phyloP scores from a whole-genome alignment of 2,113 vertebrate genomes.

The Tychaedon coryphoeus region DNA sequence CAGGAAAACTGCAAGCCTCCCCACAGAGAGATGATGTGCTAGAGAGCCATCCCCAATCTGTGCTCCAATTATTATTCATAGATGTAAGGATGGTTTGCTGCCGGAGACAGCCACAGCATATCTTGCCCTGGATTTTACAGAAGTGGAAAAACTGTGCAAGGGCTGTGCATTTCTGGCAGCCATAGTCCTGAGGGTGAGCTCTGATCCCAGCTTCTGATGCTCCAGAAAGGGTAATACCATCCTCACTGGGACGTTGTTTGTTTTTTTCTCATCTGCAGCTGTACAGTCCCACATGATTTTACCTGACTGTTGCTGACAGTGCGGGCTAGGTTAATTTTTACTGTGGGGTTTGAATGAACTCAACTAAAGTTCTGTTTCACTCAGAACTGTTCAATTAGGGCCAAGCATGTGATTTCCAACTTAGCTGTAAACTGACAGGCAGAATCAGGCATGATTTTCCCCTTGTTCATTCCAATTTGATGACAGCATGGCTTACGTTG shows the following conservation, averaged over 20 bases:
- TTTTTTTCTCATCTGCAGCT: neutral
- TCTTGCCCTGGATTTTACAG: neutral
- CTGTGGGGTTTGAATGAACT: neutral
- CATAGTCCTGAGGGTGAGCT: neutral
- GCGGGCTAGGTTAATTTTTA: neutral
- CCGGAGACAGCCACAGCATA: neutral
- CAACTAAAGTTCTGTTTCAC: neutral
- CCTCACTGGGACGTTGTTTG: neutral
- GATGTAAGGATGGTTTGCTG: neutral
- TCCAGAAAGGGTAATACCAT: neutral
- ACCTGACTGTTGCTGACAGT: neutral
- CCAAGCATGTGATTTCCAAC: neutral
- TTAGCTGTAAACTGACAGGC: neutral
- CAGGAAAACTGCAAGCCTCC: neutral
- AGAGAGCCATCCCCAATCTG: neutral
- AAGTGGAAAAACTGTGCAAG: neutral
- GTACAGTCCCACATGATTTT: neutral
- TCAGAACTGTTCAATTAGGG: neutral
- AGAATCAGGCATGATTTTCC: neutral
- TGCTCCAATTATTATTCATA: neutral
- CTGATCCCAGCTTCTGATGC: neutral
- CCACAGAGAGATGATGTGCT: neutral
- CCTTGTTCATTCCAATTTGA: neutral
- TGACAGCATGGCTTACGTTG: neutral
- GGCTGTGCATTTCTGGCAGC: neutral